These are phyloP conservation scores for Poliocrania exsul DNA, from an alignment of 2,797 vertebrate genomes.

Conservation along the genomic window DNA sequence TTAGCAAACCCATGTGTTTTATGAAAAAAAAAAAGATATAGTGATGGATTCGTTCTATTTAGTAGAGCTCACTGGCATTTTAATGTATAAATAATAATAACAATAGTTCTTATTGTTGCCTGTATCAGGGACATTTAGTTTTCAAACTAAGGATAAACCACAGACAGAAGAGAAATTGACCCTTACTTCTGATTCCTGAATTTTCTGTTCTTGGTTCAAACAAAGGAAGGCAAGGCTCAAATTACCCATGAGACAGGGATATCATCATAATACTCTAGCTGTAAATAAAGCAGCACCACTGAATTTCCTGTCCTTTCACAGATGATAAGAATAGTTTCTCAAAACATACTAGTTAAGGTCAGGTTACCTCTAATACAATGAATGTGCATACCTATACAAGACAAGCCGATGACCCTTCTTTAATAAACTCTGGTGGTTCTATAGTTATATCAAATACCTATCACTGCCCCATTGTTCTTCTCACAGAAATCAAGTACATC, in stretches of 20 bases:
- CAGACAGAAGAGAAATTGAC: background rate
- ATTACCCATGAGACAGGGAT: background rate
- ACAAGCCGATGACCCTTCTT: background rate
- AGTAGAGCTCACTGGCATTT: background rate
- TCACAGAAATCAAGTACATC: background rate
- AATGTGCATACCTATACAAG: background rate
- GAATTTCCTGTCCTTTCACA: background rate
- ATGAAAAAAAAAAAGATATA: background rate
- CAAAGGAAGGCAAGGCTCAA: background rate
- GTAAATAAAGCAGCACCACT: background rate
- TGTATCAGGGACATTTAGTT: background rate
- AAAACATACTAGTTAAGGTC: background rate
- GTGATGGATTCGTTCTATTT: background rate
- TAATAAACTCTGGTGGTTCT: background rate
- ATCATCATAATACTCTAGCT: background rate
- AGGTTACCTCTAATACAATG: background rate
- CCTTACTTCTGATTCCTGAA: background rate
- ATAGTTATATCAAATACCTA: background rate
- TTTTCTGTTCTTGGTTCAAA: background rate
- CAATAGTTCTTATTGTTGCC: background rate
- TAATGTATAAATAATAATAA: background rate
- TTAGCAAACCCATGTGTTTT: background rate
- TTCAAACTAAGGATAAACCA: background rate
- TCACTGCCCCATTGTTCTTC: background rate
- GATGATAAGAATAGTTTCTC: background rate